Percentiles rank a stretch among this genome's conserved stretches.
Evolutionary conservation across 1,140 invertebrate genomes (phyloP).

Genomic region (Planococcus citri): DNA sequence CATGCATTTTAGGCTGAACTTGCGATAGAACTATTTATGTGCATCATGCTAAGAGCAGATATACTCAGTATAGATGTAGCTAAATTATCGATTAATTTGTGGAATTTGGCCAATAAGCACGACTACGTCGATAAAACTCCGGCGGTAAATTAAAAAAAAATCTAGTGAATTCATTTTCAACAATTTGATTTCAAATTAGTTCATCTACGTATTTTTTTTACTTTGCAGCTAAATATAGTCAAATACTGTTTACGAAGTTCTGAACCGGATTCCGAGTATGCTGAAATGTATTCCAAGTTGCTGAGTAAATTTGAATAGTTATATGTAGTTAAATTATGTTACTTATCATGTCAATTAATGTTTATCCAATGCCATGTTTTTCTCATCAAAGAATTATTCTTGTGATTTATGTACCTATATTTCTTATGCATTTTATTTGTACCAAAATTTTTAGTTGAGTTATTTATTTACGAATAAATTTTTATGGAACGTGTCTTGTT

Average conservation of each 20-base stretch:
- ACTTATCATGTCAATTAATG: background rate
- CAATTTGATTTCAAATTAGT: background rate
- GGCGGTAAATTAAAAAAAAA: background rate
- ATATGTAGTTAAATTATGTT: background rate
- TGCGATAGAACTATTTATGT: constrained; percentile 57
- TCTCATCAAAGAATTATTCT: no score
- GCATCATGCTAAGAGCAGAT: constrained; percentile 56
- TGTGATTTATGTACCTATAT: no score
- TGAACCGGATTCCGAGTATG: background rate
- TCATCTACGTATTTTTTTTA: background rate
- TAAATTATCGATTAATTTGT: constrained; percentile 59
- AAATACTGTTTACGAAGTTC: background rate
- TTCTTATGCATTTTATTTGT: no score
- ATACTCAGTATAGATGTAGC: constrained; percentile 45
- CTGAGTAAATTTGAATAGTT: background rate
- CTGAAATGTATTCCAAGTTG: background rate
- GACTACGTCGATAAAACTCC: constrained; percentile 35
- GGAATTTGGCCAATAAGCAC: constrained; percentile 57
- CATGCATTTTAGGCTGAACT: constrained; percentile 40
- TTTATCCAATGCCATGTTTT: background rate
- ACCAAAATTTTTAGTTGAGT: no score
- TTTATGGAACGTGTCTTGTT: no score
- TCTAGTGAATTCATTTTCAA: background rate
- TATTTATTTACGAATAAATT: no score
- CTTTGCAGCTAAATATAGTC: background rate